Evolutionary conservation across 92 coral and sea anemone species (phyloP), one percentile per base, ranked within the genome.

Genomic region (Pocillopora meandrina): DNA sequence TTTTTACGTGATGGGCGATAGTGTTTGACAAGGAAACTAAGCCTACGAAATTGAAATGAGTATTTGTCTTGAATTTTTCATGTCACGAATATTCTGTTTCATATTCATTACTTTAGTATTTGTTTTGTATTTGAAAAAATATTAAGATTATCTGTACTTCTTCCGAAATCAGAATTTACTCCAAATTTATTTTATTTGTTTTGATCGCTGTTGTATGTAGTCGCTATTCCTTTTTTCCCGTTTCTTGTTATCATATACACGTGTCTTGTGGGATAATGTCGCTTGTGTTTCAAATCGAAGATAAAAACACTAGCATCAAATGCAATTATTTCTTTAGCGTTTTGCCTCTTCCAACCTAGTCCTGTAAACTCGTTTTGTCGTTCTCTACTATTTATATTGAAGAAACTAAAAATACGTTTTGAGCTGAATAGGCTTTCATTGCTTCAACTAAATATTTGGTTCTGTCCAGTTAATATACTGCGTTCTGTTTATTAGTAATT

Each of bases 21-120:
- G 61, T 65, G 12, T 26, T 1, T 17, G 15, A 73, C 20, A 70
- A 59, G 75, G 61, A 34, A 16, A 42, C 26, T 58, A n/a, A 35
- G 58, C 77, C 9, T 36, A 70, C 2, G 77, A 81, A 81, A 81
- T 18, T 81, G 85, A 71, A 70, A 81, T 36, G 34, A 36, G 36
- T 70, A n/a, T 23, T 42, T 72, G 19, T 55, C 69, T 33, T 34
- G 58, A 47, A 56, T 63, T 12, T 47, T 17, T 19, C 13, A 55
- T 49, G 20, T 62, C 86, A 62, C 42, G 73, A 72, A 49, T 61
- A 60, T 72, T 35, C 49, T 14, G 15, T 63, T 74, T 62, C 42
- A 3, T 74, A 73, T 83, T 65, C 69, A 74, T 83, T 49, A 65
- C 12, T 62, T 42, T 74, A 13, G 35, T 35, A 55, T 83, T 83